Conservation (phyloP, 2,797 vertebrate species). For the Pteropus rufus region DNA sequence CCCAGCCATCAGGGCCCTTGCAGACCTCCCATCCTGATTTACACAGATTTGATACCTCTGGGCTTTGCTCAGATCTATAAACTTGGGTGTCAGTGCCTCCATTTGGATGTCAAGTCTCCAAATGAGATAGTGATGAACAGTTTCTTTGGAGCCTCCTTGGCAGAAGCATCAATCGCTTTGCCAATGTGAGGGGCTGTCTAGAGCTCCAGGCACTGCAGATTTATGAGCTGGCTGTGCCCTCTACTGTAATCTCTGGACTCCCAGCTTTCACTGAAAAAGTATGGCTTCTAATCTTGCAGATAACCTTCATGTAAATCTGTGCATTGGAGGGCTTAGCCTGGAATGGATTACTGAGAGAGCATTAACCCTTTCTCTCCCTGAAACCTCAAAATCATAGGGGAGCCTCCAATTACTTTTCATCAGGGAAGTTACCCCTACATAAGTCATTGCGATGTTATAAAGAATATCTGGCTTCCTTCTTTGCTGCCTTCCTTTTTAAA, state of each 20-base stretch:
- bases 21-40: neutral
- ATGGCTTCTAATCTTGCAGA: conserved; percentile 2
- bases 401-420: conserved; percentile 5
- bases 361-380: conserved; percentile 13
- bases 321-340: neutral
- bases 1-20: neutral
- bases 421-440: neutral
- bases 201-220: conserved; percentile 8
- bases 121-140: conserved; percentile 42
- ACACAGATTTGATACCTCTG: neutral
- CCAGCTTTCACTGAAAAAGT: conserved; percentile 46
- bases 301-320: conserved; percentile 46
- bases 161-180: conserved; percentile 39
- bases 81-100: neutral
- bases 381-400: neutral
- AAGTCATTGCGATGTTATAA: neutral
- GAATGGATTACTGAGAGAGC: neutral
- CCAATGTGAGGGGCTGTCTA: neutral
- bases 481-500: neutral
- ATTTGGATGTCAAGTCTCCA: conserved; percentile 19
- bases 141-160: neutral
- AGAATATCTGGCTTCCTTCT: neutral
- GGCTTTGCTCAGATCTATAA: conserved; percentile 28
- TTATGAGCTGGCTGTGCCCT: neutral
- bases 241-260: neutral